Conservation (phyloP, 1,140 invertebrate species). For the Telenomus remus region DNA sequence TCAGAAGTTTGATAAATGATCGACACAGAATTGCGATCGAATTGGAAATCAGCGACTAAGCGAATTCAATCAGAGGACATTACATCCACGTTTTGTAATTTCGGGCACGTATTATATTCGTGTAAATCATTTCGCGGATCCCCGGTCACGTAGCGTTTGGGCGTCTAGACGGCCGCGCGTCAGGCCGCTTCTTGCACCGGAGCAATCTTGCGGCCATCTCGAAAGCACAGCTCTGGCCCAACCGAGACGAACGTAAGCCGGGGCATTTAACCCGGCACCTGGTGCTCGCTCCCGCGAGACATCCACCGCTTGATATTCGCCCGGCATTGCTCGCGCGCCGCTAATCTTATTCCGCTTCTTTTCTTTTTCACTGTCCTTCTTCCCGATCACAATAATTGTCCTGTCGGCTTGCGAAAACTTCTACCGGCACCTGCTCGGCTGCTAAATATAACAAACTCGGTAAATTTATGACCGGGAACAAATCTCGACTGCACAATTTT, state of each 20-base stretch:
- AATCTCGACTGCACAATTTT: slow-evolving; percentile 29
- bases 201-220: slow-evolving; percentile 55
- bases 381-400: slow-evolving; percentile 56
- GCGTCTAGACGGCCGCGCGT: slow-evolving; percentile 32
- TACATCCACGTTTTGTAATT: slow-evolving; percentile 23
- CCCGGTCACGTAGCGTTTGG: slow-evolving; percentile 63
- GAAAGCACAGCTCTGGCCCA: slow-evolving; percentile 59
- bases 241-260: slow-evolving; percentile 69
- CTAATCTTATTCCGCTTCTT: slow-evolving; percentile 58
- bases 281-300: slow-evolving; percentile 72
- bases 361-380: slow-evolving; percentile 35
- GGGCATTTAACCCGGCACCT: slow-evolving; percentile 71
- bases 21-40: too few relatives aligned
- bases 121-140: slow-evolving; percentile 60
- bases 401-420: slow-evolving; percentile 41
- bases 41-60: neutral
- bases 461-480: slow-evolving; percentile 55
- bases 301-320: slow-evolving; percentile 71
- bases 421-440: slow-evolving; percentile 43
- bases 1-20: too few relatives aligned
- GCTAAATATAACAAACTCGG: slow-evolving; percentile 40
- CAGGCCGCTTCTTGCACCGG: slow-evolving; percentile 48
- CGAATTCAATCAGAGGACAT: neutral
- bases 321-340: slow-evolving; percentile 56
- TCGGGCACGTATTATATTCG: slow-evolving; percentile 44